Conservation (phyloP, 2,888 invertebrate genomes). For the Cacoxenus indagator region DNA sequence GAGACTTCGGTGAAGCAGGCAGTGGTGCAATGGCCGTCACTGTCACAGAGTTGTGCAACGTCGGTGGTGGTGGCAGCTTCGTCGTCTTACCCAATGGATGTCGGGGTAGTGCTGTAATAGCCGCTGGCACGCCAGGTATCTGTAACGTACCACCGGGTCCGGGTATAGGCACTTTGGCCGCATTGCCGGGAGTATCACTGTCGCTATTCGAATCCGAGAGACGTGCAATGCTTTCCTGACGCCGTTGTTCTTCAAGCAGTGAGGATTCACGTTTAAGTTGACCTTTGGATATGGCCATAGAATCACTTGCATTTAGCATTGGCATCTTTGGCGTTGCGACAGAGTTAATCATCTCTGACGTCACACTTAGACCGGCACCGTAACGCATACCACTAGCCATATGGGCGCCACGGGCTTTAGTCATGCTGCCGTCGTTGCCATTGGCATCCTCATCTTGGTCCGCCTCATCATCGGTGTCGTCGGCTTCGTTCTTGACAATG, state of each 20-base stretch:
- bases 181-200: conserved; percentile 50
- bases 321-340: conserved; percentile 35
- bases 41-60: conserved; percentile 53
- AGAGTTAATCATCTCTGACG: conserved; percentile 38
- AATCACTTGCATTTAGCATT: conserved; percentile 45
- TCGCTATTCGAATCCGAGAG: conserved; percentile 50
- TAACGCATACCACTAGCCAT: conserved; percentile 37
- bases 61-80: conserved; percentile 35
- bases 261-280: conserved; percentile 67
- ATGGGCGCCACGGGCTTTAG: conserved; percentile 23
- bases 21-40: conserved; percentile 56
- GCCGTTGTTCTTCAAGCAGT: conserved; percentile 17
- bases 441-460: conserved; percentile 48
- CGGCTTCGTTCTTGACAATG: conserved; percentile 66
- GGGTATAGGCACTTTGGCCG: conserved; percentile 43
- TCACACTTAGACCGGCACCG: conserved; percentile 52
- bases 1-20: conserved; percentile 51
- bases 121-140: conserved; percentile 65
- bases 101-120: conserved; percentile 54
- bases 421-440: conserved; percentile 37
- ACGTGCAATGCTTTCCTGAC: conserved; percentile 30
- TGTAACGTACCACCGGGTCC: conserved; percentile 61
- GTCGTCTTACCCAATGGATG: conserved; percentile 32
- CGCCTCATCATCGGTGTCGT: conserved; percentile 46
- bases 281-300: conserved; percentile 58